These are phyloP conservation scores for Furcifer pardalis DNA, from an alignment of 2,797 vertebrate species.

Conservation along the genomic window DNA sequence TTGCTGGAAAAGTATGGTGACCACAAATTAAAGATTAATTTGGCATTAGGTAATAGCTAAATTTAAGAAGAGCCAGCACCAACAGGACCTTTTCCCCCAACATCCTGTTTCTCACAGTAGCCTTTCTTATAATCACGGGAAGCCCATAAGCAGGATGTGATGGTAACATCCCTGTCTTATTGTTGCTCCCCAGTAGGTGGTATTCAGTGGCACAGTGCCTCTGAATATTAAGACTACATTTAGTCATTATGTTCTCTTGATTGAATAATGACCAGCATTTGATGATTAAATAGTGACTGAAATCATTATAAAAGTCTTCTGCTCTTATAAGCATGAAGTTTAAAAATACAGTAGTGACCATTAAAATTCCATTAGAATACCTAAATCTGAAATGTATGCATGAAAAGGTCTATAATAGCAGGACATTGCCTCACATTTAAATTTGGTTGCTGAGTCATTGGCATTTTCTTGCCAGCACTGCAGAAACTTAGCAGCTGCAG, in stretches of 20 bases:
- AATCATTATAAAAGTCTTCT: background rate
- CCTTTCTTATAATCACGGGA: background rate
- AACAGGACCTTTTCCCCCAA: background rate
- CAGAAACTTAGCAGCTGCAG: slow-evolving; percentile 50
- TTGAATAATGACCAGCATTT: background rate
- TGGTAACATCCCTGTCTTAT: background rate
- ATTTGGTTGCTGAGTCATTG: slow-evolving; percentile 61
- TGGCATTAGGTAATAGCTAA: slow-evolving; percentile 27
- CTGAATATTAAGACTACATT: background rate
- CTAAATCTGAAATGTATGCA: background rate
- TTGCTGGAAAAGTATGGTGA: slow-evolving; percentile 25
- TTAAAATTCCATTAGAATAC: slow-evolving; percentile 29
- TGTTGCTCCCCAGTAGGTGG: background rate
- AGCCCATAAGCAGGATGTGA: background rate
- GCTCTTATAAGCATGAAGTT: slow-evolving; percentile 4
- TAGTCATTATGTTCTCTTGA: background rate
- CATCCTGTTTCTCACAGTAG: background rate
- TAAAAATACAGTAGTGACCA: background rate
- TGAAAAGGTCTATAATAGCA: slow-evolving; percentile 34
- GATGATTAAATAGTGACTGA: background rate
- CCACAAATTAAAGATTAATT: slow-evolving; percentile 11
- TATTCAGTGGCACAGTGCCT: background rate
- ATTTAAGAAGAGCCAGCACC: background rate
- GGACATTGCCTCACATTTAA: slow-evolving; percentile 38
- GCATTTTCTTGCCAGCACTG: slow-evolving; percentile 53